A percentile compares a stretch with the other conserved stretches of the same genome.
These are phyloP conservation scores for Balaeniceps rex DNA, from an alignment of 2,113 vertebrate genomes.

Conservation along the genomic window DNA sequence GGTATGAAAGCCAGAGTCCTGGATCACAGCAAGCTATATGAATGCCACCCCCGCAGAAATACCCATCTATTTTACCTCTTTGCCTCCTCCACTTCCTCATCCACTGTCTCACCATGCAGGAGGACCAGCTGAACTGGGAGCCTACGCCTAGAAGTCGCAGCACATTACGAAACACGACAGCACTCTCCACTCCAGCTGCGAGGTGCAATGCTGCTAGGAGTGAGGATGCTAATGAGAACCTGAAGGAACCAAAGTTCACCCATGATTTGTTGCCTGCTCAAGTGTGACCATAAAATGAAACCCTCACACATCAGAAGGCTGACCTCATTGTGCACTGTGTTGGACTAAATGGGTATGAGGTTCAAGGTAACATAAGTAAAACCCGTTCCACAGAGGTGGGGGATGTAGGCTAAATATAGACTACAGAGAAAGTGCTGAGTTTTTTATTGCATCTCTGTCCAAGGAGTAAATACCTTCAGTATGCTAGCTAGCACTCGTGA, in stretches of 20 bases:
- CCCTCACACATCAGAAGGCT: not conserved
- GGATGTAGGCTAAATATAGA: not conserved
- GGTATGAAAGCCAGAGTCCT: fast-evolving
- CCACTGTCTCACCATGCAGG: fast-evolving
- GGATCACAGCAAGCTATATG: not conserved
- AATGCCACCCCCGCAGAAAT: fast-evolving
- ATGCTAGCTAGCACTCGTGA: not conserved
- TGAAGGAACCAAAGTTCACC: not conserved
- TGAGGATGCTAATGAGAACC: not conserved
- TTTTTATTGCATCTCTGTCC: not conserved
- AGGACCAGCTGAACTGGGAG: not conserved
- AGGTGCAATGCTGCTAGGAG: not conserved
- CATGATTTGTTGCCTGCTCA: not conserved
- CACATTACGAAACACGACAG: not conserved
- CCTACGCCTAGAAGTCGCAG: not conserved
- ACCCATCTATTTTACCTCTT: not conserved
- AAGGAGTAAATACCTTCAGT: not conserved
- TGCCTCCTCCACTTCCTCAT: not conserved
- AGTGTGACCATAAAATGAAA: slow-evolving; percentile 18
- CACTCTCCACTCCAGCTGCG: fast-evolving
- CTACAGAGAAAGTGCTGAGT: not conserved
- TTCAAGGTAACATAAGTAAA: not conserved
- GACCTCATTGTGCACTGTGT: not conserved
- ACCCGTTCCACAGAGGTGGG: not conserved
- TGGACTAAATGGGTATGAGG: not conserved